Evolutionary conservation across 2,113 vertebrate genomes (phyloP).

Genomic region (Sigmodon hispidus): DNA sequence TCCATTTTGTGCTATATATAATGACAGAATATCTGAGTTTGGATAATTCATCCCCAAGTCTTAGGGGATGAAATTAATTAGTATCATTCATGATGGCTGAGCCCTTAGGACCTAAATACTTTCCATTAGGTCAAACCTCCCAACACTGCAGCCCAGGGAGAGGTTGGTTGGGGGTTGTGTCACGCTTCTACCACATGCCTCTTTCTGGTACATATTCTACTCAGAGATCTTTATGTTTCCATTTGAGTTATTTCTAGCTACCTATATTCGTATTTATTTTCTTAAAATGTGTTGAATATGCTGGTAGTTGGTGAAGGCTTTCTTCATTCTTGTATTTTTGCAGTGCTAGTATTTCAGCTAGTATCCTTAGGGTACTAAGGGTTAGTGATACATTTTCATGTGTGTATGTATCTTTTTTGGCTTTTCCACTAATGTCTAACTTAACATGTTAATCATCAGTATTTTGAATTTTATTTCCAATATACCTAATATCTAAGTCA

Average conservation of each 20-base stretch:
- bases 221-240: conserved; percentile 4
- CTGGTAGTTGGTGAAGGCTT: not conserved
- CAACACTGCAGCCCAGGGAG: not conserved
- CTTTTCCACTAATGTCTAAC: not conserved
- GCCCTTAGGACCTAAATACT: not conserved
- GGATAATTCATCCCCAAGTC: not conserved
- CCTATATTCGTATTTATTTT: not conserved
- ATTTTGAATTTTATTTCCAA: not conserved
- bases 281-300: not conserved
- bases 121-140: not conserved
- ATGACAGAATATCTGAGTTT: not conserved
- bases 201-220: not conserved
- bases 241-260: not conserved
- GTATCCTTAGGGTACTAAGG: not conserved
- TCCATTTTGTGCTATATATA: not conserved
- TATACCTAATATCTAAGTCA: not conserved
- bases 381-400: not conserved
- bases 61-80: not conserved
- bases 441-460: not conserved
- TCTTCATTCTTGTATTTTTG: not conserved
- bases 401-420: not conserved
- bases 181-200: not conserved
- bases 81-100: not conserved
- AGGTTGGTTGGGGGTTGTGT: not conserved
- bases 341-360: not conserved